Evolutionary conservation across 2,888 invertebrate genomes (phyloP), one percentile per base, ranked within the genome.

Genomic region (Nemoura dubitans): DNA sequence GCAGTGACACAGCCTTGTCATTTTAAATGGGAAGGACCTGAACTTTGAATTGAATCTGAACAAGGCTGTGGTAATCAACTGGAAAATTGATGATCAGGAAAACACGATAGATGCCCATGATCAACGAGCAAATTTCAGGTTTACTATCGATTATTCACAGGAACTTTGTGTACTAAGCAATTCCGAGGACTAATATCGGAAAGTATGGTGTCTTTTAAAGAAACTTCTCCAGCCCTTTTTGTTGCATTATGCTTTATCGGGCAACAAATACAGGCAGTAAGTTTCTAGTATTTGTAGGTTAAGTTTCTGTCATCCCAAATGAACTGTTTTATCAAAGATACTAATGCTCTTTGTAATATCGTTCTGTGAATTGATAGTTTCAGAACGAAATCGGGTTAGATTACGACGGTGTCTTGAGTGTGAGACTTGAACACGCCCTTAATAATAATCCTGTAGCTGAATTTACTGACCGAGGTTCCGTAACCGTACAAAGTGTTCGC

Each of bases 391-490:
- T 90, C 96, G 88, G 59, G 1, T 59, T 59, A 59, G 96, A 96
- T 90, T 95, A 95, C 89, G 96, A 96, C 91, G 95, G 95, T 42
- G 95, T 95, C 94, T 91, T 96, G 27, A 94, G 94, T 88, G 93
- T 96, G 89, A 94, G 94, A 90, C 91, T 97, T 88, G 94, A 94
- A 89, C 96, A 97, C 90, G 93, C 95, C 0, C 90, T 96, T 84
- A 93, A 94, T 25, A 90, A 92, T 88, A 91, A 91, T n/a, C 91
- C 92, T 7, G 89, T 91, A 76, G 92, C 93, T 0, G 92, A 93
- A 36, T 96, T 94, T 89, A 93, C 93, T 42, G 93, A 94, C 85
- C 93, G 96, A 86, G 96, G 96, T 10, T 95, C 94, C 90, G 93
- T 96, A 85, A 93, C 95, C 0, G 92, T 96, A 85, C 94, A 95